Base-by-base conservation (phyloP, 2,113 vertebrate species). In the Benitochromis conjunctus region DNA sequence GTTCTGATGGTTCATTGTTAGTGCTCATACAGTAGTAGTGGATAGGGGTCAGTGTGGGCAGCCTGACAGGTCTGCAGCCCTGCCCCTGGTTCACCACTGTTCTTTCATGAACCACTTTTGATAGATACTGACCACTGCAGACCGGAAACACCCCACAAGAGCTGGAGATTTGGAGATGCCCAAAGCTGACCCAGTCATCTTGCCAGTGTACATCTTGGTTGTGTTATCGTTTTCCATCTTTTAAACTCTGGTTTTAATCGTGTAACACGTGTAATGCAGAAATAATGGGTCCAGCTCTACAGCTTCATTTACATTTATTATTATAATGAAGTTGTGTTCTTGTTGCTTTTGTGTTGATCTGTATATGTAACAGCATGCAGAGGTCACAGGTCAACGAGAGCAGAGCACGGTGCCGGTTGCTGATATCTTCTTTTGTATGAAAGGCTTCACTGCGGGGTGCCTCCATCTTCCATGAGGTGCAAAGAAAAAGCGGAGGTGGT, bases 251-350 rank as follows among this genome's bases (percentile, higher is more conserved):
- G 57, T 60, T 60, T 31, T 60, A 9, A 60, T 60, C 5, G 0
- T 1, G 57, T 60, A 34, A 60, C 57, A 34, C 31, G n/a, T 12
- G 18, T 36, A 64, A 64, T 64, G 5, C 9, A 36, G 5, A 64
- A 64, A 64, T 64, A 64, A 64, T 64, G 16, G 60, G 2, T 36
- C 31, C 60, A 38, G 18, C 16, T 64, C 31, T 64, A 9, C 31
- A 36, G 60, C 0, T 0, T 0, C 8, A 18, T 31, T 29, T 58
- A 19, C 16, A 0, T 34, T 62, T 60, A 2, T 62, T 29, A 31
- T 62, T 31, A 0, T 34, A 19, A 0, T 62, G 58, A 62, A 34
- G 16, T 19, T 62, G 58, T 0, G 9, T n/a, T 62, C 0, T 36
- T 3, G 3, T 1, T 31, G 57, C 26, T 60, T 18, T 62, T 36